These are phyloP conservation scores for Papilio polytes DNA, from an alignment of 1,140 invertebrate genomes.

Conservation along the genomic window DNA sequence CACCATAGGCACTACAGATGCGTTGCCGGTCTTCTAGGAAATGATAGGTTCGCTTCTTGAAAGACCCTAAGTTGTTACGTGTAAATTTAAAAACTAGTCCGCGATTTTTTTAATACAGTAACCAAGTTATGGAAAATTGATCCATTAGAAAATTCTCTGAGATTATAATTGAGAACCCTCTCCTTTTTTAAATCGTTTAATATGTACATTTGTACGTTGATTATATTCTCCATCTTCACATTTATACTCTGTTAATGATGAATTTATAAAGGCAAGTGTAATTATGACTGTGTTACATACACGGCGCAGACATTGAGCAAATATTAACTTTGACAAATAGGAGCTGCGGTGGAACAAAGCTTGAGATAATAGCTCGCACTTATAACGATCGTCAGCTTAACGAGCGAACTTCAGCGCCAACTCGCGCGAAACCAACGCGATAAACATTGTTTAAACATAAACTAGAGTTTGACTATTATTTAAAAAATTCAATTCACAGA, in stretches of 20 bases:
- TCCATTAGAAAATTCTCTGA: too few species aligned
- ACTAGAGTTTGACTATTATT: background rate
- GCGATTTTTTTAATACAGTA: too few species aligned
- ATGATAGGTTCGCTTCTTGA: too few species aligned
- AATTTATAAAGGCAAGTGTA: slow-evolving; percentile 16
- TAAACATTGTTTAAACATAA: slow-evolving; percentile 23
- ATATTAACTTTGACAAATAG: slow-evolving; percentile 40
- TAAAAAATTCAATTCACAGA: background rate
- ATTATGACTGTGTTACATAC: slow-evolving; percentile 21
- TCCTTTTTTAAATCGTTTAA: too few species aligned
- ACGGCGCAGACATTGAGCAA: slow-evolving; percentile 26
- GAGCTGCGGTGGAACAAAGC: slow-evolving; percentile 37
- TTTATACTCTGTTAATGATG: background rate
- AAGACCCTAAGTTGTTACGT: too few species aligned
- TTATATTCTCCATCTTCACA: background rate
- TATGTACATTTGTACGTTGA: too few species aligned
- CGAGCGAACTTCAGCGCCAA: slow-evolving; percentile 36
- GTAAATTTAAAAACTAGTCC: too few species aligned
- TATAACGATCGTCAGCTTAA: slow-evolving; percentile 39
- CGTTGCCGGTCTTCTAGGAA: too few species aligned
- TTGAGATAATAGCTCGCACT: slow-evolving; percentile 40
- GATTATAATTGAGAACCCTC: too few species aligned
- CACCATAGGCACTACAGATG: too few species aligned
- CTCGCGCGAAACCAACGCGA: slow-evolving; percentile 24
- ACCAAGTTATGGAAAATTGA: too few species aligned